A percentile compares a stretch with the other conserved stretches of the same genome.
Conservation (phyloP, 1,140 invertebrate species). For the Ceratitis capitata region DNA sequence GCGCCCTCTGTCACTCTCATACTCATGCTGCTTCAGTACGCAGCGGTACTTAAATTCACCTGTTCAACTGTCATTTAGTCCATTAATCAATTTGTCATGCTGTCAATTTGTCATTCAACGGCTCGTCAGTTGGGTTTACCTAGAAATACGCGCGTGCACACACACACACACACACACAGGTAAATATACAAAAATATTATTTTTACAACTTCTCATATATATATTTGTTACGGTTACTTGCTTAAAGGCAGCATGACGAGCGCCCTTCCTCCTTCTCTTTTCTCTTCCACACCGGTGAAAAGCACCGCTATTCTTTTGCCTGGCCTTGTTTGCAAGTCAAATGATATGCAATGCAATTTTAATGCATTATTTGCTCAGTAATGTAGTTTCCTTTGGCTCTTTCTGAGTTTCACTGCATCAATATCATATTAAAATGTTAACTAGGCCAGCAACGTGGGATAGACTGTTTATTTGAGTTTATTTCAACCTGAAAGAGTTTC, state of each 20-base stretch:
- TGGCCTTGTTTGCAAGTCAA: constrained; percentile 7
- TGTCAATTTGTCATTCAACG: not conserved
- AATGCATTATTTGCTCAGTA: constrained; percentile 12
- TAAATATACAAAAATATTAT: not conserved
- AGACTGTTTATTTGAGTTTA: too few species aligned
- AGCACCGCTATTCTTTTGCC: not conserved
- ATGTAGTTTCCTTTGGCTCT: not conserved
- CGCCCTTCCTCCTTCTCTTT: not conserved
- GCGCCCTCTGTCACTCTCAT: not conserved
- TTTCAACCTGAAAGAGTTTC: not conserved
- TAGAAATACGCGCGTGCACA: not conserved
- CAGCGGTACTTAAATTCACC: too few species aligned
- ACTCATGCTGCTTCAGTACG: not conserved
- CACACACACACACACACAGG: not conserved
- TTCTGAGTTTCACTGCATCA: not conserved
- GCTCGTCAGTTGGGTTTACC: not conserved
- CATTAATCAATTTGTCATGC: not conserved
- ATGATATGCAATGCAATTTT: constrained; percentile 26
- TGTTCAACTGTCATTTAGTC: not conserved
- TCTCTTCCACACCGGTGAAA: not conserved
- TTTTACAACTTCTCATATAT: not conserved
- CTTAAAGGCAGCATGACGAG: not conserved
- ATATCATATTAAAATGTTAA: constrained; percentile 17
- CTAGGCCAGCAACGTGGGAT: not conserved
- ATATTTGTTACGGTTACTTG: not conserved